Percentiles rank a stretch among this genome's conserved stretches.
These are phyloP conservation scores for Rhopilema esculentum DNA, from an alignment of 30 jellyfish, hydroid and myxozoan genomes.

Conservation along the genomic window DNA sequence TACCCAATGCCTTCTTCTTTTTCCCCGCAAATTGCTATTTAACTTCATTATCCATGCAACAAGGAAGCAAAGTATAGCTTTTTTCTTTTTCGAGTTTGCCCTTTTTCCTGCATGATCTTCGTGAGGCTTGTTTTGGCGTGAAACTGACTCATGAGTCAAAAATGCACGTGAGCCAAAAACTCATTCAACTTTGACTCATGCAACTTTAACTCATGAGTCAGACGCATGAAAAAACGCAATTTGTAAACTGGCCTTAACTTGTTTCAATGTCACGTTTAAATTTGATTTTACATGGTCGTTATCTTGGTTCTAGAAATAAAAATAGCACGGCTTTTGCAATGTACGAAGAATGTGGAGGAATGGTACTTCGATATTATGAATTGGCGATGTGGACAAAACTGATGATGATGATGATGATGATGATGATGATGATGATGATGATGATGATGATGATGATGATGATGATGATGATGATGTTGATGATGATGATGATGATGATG, in stretches of 20 bases:
- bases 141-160: too few relatives aligned
- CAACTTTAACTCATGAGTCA: background rate
- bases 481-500: slow-evolving; percentile 24
- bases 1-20: slow-evolving; percentile 1
- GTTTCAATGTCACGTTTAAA: too few relatives aligned
- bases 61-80: background rate
- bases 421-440: slow-evolving; percentile 21
- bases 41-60: background rate
- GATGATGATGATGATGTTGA: slow-evolving; percentile 43
- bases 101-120: too few relatives aligned
- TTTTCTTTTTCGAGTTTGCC: background rate
- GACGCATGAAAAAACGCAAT: slow-evolving; percentile 8
- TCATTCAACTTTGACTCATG: background rate
- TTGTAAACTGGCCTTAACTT: slow-evolving; percentile 7
- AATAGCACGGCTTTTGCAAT: too few relatives aligned
- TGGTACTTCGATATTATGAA: too few relatives aligned
- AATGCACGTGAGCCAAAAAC: too few relatives aligned
- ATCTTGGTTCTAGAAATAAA: too few relatives aligned
- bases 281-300: too few relatives aligned
- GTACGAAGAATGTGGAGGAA: too few relatives aligned
- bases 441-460: slow-evolving; percentile 37
- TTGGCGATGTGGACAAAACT: background rate
- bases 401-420: slow-evolving; percentile 33
- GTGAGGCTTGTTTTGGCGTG: too few relatives aligned
- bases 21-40: background rate